These are phyloP conservation scores for Lethenteron reissneri DNA, from an alignment of 2,113 vertebrate genomes.

Conservation along the genomic window DNA sequence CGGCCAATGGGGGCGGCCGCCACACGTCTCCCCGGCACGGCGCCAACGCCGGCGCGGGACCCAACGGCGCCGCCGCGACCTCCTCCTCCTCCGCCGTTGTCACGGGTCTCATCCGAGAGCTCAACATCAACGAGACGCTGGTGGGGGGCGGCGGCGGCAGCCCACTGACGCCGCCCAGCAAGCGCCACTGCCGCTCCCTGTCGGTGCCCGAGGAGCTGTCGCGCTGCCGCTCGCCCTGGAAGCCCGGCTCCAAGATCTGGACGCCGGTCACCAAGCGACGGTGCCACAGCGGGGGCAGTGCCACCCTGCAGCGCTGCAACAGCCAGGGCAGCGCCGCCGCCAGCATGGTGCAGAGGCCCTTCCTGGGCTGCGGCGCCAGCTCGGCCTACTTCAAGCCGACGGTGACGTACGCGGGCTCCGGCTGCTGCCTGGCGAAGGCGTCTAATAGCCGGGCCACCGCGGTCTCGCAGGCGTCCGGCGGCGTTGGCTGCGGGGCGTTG, in stretches of 20 bases:
- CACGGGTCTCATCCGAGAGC: slow-evolving; percentile 20
- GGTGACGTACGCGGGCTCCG: no score
- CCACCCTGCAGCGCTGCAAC: slow-evolving; percentile 25
- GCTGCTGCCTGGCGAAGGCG: no score
- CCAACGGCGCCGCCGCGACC: no score
- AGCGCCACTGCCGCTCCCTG: slow-evolving; percentile 52
- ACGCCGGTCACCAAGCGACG: slow-evolving; percentile 43
- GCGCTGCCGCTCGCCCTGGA: slow-evolving; percentile 44
- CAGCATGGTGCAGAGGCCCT: slow-evolving; percentile 4
- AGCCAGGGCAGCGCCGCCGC: slow-evolving; percentile 25
- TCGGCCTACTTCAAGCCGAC: no score
- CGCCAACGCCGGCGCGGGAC: no score
- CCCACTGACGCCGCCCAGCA: slow-evolving; percentile 34
- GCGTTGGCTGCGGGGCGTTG: not conserved
- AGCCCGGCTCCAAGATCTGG: slow-evolving; percentile 52
- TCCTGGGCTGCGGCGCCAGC: no score
- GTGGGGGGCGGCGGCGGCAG: slow-evolving; percentile 12
- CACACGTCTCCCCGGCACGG: no score
- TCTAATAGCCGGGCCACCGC: no score
- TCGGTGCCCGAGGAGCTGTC: slow-evolving; percentile 57
- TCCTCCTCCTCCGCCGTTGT: slow-evolving; percentile 9
- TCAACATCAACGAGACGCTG: slow-evolving; percentile 20
- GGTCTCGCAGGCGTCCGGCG: no score
- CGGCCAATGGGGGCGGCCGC: no score
- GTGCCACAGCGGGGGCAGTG: slow-evolving; percentile 31